These are phyloP conservation scores for Aproaerema taeniolella DNA, from an alignment of 2,888 invertebrate genomes.

Conservation along the genomic window DNA sequence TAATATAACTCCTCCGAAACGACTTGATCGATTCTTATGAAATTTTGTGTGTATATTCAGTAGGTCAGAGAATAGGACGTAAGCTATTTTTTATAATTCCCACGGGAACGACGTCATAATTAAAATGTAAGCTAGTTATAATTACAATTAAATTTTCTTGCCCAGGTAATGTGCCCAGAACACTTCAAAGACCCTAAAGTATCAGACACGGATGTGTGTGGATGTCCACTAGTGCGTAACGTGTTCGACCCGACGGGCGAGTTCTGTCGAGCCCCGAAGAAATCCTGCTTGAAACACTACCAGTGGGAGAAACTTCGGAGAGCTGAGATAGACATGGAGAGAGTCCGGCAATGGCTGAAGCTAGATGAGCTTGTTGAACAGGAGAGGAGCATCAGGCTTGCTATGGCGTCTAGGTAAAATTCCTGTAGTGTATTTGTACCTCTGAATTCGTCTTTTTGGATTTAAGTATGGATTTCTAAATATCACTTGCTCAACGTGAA, in stretches of 20 bases:
- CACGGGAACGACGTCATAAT: too few species aligned
- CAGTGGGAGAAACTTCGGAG: conserved; percentile 97
- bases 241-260: conserved; percentile 91
- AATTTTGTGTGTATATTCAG: too few species aligned
- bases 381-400: conserved; percentile 89
- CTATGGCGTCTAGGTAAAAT: conserved; percentile 75
- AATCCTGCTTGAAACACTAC: conserved; percentile 93
- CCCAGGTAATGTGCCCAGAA: conserved; percentile 93
- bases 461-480: too few species aligned
- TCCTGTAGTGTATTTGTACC: too few species aligned
- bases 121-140: too few species aligned
- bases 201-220: conserved; percentile 92
- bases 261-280: conserved; percentile 92
- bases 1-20: too few species aligned
- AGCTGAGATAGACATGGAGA: conserved; percentile 96
- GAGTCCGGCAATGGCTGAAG: conserved; percentile 94
- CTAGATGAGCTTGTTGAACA: conserved; percentile 96
- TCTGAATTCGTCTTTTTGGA: too few species aligned
- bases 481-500: too few species aligned
- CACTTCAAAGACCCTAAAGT: conserved; percentile 96
- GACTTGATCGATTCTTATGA: too few species aligned
- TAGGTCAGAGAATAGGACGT: too few species aligned
- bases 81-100: too few species aligned
- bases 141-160: too few species aligned
- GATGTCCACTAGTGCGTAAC: conserved; percentile 91